These are phyloP conservation scores for Ormyrus pomaceus DNA, from an alignment of 2,888 invertebrate species.

Conservation along the genomic window DNA sequence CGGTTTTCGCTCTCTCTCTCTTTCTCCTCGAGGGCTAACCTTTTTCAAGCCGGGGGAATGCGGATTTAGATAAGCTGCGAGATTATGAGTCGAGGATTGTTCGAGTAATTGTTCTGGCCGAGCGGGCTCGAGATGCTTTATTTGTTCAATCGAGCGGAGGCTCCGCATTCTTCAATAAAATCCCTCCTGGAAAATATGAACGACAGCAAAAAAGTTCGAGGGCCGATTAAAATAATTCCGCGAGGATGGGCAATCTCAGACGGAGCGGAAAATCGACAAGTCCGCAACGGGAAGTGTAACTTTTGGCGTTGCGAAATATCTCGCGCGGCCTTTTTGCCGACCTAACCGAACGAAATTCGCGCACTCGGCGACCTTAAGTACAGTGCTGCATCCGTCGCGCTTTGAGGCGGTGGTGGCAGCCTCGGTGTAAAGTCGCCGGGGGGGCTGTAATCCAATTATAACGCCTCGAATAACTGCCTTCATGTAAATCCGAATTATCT, in stretches of 20 bases:
- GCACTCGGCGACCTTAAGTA: conserved; percentile 6
- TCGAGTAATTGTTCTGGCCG: background rate
- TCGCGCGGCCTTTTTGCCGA: conserved; percentile 31
- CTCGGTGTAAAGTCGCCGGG: conserved; percentile 27
- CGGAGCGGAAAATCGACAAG: background rate
- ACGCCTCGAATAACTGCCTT: conserved; percentile 47
- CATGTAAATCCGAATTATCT: conserved; percentile 49
- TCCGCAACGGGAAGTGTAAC: conserved; percentile 1
- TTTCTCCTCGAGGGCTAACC: too few species aligned
- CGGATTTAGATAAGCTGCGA: too few species aligned
- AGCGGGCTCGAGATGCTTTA: background rate
- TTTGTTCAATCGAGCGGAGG: too few species aligned
- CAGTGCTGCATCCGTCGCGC: background rate
- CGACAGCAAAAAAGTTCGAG: too few species aligned
- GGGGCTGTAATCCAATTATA: conserved; percentile 51
- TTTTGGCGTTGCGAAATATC: conserved; percentile 4
- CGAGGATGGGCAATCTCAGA: too few species aligned
- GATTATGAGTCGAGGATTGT: too few species aligned
- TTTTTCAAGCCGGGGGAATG: background rate
- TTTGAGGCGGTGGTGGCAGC: background rate
- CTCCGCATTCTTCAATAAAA: too few species aligned
- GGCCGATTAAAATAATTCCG: too few species aligned
- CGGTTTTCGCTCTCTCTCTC: background rate
- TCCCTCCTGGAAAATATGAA: too few species aligned
- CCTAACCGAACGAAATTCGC: conserved; percentile 21